A percentile compares a stretch with the other conserved stretches of the same genome.
Evolutionary conservation across 1,140 invertebrate genomes (phyloP).

Genomic region (Plectrocnemia conspersa): DNA sequence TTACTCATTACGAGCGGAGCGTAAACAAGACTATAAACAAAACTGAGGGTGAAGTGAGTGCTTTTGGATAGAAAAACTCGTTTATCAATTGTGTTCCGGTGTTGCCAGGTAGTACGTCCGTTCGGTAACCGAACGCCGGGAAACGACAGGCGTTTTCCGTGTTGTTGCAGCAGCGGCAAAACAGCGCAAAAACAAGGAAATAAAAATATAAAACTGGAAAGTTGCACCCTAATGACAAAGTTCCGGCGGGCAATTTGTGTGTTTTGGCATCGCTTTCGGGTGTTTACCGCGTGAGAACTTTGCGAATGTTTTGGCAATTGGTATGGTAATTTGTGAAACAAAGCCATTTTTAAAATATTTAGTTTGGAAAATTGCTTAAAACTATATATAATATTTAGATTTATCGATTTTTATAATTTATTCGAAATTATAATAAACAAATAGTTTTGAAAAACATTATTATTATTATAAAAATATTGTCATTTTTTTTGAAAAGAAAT

Average conservation of each 20-base stretch:
- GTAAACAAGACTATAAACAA: slow-evolving; percentile 33
- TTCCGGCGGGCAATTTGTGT: slow-evolving; percentile 19
- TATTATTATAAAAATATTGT: no score
- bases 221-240: slow-evolving; percentile 25
- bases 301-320: no score
- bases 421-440: no score
- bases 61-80: slow-evolving; percentile 14
- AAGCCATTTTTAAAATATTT: no score
- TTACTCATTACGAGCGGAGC: no score
- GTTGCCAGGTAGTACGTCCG: not conserved
- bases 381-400: no score
- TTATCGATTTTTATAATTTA: no score
- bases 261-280: slow-evolving; percentile 17
- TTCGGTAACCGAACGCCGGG: slow-evolving; percentile 1
- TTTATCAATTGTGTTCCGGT: slow-evolving; percentile 17
- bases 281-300: slow-evolving; percentile 19
- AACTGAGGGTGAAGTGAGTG: slow-evolving; percentile 9
- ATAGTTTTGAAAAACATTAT: no score
- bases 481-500: no score
- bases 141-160: slow-evolving; percentile 15
- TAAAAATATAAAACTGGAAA: slow-evolving; percentile 28
- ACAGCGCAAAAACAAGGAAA: slow-evolving; percentile 29
- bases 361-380: no score
- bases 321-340: no score
- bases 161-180: slow-evolving; percentile 2